Base-by-base conservation (phyloP, 1,140 invertebrate genomes). In the Bombus sibiricus region DNA sequence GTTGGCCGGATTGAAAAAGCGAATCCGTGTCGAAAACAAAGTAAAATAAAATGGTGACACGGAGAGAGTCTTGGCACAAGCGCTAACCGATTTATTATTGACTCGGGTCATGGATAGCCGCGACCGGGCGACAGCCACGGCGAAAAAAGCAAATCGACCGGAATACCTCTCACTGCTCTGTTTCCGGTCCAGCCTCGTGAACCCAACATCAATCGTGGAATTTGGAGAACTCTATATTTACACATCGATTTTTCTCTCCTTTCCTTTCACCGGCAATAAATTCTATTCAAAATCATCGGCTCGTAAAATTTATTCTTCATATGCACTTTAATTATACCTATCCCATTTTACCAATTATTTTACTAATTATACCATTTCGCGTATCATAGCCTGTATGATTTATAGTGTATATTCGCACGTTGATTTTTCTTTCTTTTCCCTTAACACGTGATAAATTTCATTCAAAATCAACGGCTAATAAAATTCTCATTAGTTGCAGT, bases 51-150 rank as follows among this genome's bases (percentile, higher is more conserved):
- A 89, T 78, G n/a, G 82, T 90, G 92, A 91, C 88, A 41, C 69
- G 87, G 2, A 62, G 59, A 62, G 59, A 62, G 59, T 92, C 88
- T 93, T 93, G 92, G 92, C 92, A 92, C 90, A 92, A 87, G 92
- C 87, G 76, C 80, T 71, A 92, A 92, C 88, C 87, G 91, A 91
- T 93, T 92, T 92, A 92, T 92, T 93, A 92, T 93, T 93, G 93
- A 93, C 91, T 90, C 87, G 90, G 92, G 93, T 93, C 93, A 92
- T 92, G 93, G 89, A 93, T 91, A 86, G 25, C 13, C 22, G 8
- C 64, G 64, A 34, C 66, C 66, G 34, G 37, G 37, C 37, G 37
- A 28, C 68, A 69, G 37, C 22, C 13, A 25, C 4, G 25, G 37
- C 41, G 74, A 64, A 85, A 85, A 85, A 85, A 41, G 68, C 43